Evolutionary conservation across 2,888 invertebrate species (phyloP).

Genomic region (Lepetodrilus schrolli): DNA sequence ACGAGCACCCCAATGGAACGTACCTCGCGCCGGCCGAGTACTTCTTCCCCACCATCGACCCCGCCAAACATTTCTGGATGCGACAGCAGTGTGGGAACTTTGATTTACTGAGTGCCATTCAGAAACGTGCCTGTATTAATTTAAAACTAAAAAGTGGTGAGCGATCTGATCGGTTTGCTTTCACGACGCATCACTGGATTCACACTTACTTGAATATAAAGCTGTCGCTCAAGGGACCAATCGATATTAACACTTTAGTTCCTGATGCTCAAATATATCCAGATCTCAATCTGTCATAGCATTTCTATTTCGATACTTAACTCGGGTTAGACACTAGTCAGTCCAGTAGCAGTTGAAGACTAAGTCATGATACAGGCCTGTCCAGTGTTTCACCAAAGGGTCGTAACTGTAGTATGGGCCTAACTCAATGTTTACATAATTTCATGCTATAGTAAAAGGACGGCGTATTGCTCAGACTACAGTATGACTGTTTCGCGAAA

Average conservation of each 20-base stretch:
- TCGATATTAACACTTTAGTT: slow-evolving; percentile 41
- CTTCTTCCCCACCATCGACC: slow-evolving; percentile 67
- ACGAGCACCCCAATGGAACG: slow-evolving; percentile 47
- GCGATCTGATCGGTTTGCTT: slow-evolving; percentile 48
- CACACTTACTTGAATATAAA: slow-evolving; percentile 64
- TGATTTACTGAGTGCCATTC: slow-evolving; percentile 49
- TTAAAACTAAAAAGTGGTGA: slow-evolving; percentile 55
- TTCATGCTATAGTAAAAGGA: too few species aligned
- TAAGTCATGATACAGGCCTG: too few species aligned
- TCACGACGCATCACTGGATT: slow-evolving; percentile 67
- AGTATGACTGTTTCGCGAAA: too few species aligned
- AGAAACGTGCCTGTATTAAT: slow-evolving; percentile 58
- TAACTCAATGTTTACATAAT: too few species aligned
- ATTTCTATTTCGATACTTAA: too few species aligned
- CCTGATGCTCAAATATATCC: slow-evolving; percentile 16
- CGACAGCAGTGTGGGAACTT: slow-evolving; percentile 54
- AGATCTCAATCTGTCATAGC: not conserved
- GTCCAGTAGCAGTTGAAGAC: too few species aligned
- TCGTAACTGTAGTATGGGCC: too few species aligned
- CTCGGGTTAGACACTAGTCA: too few species aligned
- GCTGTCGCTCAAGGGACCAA: slow-evolving; percentile 53
- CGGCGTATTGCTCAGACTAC: too few species aligned
- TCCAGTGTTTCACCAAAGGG: too few species aligned
- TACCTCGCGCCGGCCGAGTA: slow-evolving; percentile 66
- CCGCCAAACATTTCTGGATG: slow-evolving; percentile 61